phyloP scores from a whole-genome alignment of 2,113 vertebrate genomes.

The Australoheros scitulus region DNA sequence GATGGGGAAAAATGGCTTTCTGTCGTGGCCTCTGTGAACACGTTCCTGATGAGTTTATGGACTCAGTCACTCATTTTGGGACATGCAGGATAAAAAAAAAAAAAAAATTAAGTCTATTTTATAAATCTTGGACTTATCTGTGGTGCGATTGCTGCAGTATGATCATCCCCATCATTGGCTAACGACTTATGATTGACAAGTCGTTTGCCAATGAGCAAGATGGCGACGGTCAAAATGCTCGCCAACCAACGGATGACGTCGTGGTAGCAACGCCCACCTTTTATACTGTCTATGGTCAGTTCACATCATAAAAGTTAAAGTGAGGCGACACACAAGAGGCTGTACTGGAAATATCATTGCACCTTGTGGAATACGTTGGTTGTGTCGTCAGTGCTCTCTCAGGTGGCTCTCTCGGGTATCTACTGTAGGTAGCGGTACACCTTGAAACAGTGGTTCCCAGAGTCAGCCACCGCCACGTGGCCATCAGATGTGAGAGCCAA shows the following conservation, averaged over 20 bases:
- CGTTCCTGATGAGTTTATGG: neutral
- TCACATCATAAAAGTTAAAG: conserved; percentile 37
- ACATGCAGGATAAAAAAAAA: neutral
- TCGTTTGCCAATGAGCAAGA: neutral
- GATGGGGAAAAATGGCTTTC: neutral
- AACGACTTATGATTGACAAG: neutral
- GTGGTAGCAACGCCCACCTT: neutral
- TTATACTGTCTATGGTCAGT: conserved; percentile 1
- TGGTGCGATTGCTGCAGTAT: neutral
- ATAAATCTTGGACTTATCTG: neutral
- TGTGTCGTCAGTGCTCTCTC: conserved; percentile 58
- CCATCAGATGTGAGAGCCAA: conserved; percentile 95
- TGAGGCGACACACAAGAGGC: conserved; percentile 51
- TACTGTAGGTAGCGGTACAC: conserved; percentile 98
- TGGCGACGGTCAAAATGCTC: no score
- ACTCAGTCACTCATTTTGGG: neutral
- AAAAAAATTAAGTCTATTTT: neutral
- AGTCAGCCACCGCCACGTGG: conserved; percentile 94
- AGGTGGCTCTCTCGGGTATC: conserved; percentile 20
- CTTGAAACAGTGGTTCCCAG: conserved; percentile 98
- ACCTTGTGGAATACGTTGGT: conserved; percentile 65
- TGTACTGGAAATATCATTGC: conserved; percentile 61
- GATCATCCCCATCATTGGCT: neutral
- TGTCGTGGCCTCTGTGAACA: neutral
- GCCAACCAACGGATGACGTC: neutral